These are phyloP conservation scores for Glandiceps talaboti DNA, from an alignment of 53 echinoderm and acorn worm species.

Conservation along the genomic window DNA sequence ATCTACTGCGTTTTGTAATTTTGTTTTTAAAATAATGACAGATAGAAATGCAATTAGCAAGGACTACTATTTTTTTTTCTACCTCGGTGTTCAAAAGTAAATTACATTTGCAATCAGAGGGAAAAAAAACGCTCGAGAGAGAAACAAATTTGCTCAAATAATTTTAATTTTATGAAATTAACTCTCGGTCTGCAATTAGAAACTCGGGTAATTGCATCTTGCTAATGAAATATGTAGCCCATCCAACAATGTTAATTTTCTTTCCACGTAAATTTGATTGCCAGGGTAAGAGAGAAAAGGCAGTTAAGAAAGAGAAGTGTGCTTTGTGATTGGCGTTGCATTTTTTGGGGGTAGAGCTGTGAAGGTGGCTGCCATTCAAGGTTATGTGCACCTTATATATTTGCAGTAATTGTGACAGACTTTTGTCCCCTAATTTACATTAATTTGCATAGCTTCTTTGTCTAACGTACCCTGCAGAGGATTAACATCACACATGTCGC, in stretches of 20 bases:
- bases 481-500: too few relatives aligned
- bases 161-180: background rate
- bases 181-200: background rate
- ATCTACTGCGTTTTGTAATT: background rate
- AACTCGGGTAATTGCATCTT: background rate
- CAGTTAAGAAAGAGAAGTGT: background rate
- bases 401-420: too few relatives aligned
- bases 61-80: background rate
- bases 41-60: background rate
- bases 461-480: too few relatives aligned
- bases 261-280: background rate
- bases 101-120: background rate
- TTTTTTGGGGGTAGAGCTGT: too few relatives aligned
- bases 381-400: too few relatives aligned
- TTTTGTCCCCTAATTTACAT: background rate
- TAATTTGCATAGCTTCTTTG: background rate
- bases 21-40: background rate
- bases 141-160: background rate
- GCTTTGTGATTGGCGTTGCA: background rate
- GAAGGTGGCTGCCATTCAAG: too few relatives aligned
- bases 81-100: background rate
- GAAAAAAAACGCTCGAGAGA: background rate
- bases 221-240: background rate
- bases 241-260: background rate
- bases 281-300: background rate